Base-by-base conservation (phyloP, 2,797 vertebrate species). In the Lacerta agilis region DNA sequence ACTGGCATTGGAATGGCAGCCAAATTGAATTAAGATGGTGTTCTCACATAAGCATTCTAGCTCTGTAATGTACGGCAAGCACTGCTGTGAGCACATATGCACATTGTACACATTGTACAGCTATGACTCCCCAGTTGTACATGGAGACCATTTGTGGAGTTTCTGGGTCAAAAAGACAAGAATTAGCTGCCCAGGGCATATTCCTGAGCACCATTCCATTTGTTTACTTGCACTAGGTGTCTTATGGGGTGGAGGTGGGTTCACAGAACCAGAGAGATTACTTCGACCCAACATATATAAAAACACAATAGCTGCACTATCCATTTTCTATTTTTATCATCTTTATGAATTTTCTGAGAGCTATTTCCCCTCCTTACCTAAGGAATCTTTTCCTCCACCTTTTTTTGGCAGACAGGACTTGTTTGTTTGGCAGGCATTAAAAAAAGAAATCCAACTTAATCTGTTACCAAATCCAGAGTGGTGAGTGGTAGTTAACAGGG, bases 31-130 rank as follows among this genome's bases (percentile, higher is more conserved):
- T 92, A 85, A 92, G 91, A 20, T 90, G 85, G 82, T 92, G 76
- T 84, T 92, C 92, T 92, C 73, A 87, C 76, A 92, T 91, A 94
- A 87, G 89, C 92, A 94, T 91, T 89, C 83, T 89, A 90, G 87
- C 79, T 84, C 87, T 27, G 5, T 86, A 94, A 91, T 43, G 85
- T 87, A 77, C 5, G 86, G 45, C 85, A 80, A 93, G 64, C 58
- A 4, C n/a, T 81, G 93, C 82, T 79, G 88, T 55, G 23, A 90
- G 77, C 84, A 83, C 79, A 86, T 61, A 64, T 71, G n/a, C 75
- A 69, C 72, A 10, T 81, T 58, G 77, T 93, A 90, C 75, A 69
- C 72, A 10, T 81, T 58, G 77, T 93, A 90, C 89, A 93, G 71
- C 41, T 79, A 2, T 82, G 78, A 27, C 20, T 77, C 8, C 64